A percentile compares a stretch with the other conserved stretches of the same genome.
Evolutionary conservation across 1,140 invertebrate genomes (phyloP).

Genomic region (Leptinotarsa lineolata): DNA sequence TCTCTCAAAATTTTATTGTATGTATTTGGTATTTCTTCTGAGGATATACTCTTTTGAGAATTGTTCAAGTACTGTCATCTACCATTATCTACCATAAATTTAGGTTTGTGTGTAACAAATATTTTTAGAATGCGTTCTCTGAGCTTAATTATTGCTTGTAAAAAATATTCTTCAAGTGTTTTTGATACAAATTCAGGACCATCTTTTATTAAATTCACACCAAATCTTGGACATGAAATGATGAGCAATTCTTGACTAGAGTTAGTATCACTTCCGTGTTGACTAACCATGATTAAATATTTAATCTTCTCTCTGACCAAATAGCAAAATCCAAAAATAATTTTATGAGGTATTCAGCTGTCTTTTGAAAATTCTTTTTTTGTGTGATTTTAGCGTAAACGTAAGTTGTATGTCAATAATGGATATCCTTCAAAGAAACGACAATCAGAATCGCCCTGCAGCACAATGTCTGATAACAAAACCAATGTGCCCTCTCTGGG

Average conservation of each 20-base stretch:
- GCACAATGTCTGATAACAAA: conserved; percentile 8
- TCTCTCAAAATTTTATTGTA: too few species aligned
- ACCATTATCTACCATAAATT: too few species aligned
- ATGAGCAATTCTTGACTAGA: conserved; percentile 35
- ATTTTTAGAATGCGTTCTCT: too few species aligned
- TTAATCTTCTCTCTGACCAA: conserved; percentile 55
- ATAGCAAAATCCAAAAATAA: not conserved
- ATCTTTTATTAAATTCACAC: not conserved
- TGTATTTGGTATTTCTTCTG: too few species aligned
- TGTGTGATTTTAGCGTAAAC: conserved; percentile 52
- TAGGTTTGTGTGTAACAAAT: too few species aligned
- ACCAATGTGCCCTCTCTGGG: not conserved
- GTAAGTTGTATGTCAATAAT: conserved; percentile 57
- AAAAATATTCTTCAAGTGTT: too few species aligned
- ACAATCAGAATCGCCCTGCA: conserved; percentile 39
- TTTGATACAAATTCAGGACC: too few species aligned
- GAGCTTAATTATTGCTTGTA: too few species aligned
- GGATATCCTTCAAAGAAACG: conserved; percentile 57
- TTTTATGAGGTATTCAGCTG: not conserved
- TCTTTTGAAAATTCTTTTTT: not conserved
- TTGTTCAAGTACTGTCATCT: too few species aligned
- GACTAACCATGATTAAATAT: conserved; percentile 46
- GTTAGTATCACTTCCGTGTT: conserved; percentile 42
- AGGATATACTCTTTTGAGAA: too few species aligned
- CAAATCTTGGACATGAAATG: conserved; percentile 13